Base-by-base conservation (phyloP, 2,797 vertebrate species). In the Poeciliopsis presidionis region DNA sequence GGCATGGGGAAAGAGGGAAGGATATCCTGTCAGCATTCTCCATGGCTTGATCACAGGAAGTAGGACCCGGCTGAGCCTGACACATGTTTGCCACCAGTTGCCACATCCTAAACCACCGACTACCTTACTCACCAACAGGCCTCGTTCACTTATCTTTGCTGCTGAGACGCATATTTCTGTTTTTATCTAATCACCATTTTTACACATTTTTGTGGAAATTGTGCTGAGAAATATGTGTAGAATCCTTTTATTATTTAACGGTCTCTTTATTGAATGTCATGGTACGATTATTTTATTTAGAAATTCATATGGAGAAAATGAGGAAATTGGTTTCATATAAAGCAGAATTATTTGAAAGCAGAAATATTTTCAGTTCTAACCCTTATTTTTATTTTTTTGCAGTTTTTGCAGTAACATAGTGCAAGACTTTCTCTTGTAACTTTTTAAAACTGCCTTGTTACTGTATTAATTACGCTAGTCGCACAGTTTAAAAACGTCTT, bases 11-110 rank as follows among this genome's bases (percentile, higher is more conserved):
- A 89, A 89, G 77, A 89, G 84, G 81, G 81, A 89, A 86, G 91
- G 92, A 92, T 87, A 89, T 95, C 90, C 93, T 92, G 85, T 84
- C 82, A 89, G 86, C 89, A 91, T 93, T 94, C 94, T 92, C 88
- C 59, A 76, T 41, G 75, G 80, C 85, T 94, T 94, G 93, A 92
- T 95, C 94, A 94, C 91, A 93, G 93, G 92, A 93, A 94, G 78
- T 84, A 75, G 89, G 14, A 88, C 61, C 80, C 71, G 82, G 81
- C 89, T 71, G 28, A 30, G 67, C 81, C 84, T 91, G 90, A 93
- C 92, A 89, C 72, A 85, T 89, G 71, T 65, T 57, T 73, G 12
- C 81, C 74, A 78, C 87, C 87, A 81, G 75, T 76, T 79, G 81
- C 91, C 91, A 94, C 92, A 91, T 93, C 93, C 91, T 67, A 76